Evolutionary conservation across 2,113 vertebrate genomes (phyloP).

Genomic region (Bungarus multicinctus): DNA sequence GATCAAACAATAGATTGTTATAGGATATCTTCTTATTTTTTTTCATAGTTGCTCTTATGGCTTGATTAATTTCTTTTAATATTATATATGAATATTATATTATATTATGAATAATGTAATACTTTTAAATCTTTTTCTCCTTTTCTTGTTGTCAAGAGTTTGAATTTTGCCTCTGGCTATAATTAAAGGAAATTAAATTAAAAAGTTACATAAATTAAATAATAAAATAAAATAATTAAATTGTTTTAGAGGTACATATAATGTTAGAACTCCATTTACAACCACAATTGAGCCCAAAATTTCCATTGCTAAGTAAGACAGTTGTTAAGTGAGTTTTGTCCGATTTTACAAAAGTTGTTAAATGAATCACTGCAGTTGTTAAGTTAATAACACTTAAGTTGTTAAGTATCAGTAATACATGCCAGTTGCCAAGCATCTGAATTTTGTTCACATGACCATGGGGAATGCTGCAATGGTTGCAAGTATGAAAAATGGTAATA

Average conservation of each 20-base stretch:
- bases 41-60: neutral
- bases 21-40: neutral
- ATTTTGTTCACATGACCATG: neutral
- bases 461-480: neutral
- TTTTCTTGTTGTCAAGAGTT: neutral
- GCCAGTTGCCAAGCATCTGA: neutral
- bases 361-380: neutral
- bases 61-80: neutral
- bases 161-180: neutral
- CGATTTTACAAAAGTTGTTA: neutral
- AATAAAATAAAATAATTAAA: neutral
- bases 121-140: neutral
- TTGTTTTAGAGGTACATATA: neutral
- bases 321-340: neutral
- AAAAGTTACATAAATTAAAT: neutral
- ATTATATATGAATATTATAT: neutral
- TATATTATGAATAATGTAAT: neutral
- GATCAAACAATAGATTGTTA: neutral
- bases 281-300: neutral
- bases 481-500: neutral
- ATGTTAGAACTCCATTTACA: neutral
- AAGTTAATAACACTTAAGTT: neutral
- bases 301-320: neutral
- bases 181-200: neutral
- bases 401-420: neutral